Evolutionary conservation across 1,140 invertebrate genomes (phyloP).

Genomic region (Ostrea edulis): DNA sequence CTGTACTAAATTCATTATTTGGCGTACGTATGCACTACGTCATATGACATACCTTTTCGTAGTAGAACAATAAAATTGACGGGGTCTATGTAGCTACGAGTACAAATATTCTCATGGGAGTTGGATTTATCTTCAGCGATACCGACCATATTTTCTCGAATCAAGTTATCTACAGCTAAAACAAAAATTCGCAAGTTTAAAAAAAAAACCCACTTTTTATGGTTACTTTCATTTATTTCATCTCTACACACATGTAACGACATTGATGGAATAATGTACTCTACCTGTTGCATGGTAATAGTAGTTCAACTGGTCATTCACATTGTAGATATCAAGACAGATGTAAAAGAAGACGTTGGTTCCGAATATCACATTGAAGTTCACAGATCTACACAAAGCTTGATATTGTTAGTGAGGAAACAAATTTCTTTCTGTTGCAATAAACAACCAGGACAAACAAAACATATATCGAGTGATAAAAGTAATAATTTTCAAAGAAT

Average conservation of each 20-base stretch:
- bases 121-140: slow-evolving; percentile 10
- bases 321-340: slow-evolving; percentile 26
- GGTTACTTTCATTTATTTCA: too few relatives aligned
- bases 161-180: slow-evolving; percentile 6
- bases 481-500: too few relatives aligned
- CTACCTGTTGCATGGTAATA: slow-evolving; percentile 32
- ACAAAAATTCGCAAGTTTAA: neutral
- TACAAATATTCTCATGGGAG: neutral
- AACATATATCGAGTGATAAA: too few relatives aligned
- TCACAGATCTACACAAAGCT: neutral
- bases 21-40: too few relatives aligned
- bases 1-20: too few relatives aligned
- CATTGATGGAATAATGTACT: neutral
- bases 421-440: too few relatives aligned
- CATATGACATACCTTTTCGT: neutral
- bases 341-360: slow-evolving; percentile 39
- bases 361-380: slow-evolving; percentile 31
- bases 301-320: slow-evolving; percentile 1
- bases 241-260: too few relatives aligned
- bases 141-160: slow-evolving; percentile 8
- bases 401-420: too few relatives aligned
- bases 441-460: too few relatives aligned
- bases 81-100: slow-evolving; percentile 6
- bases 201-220: too few relatives aligned
- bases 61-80: neutral